Conservation (phyloP, 2,797 vertebrate species). For the Graptemys geographica region DNA sequence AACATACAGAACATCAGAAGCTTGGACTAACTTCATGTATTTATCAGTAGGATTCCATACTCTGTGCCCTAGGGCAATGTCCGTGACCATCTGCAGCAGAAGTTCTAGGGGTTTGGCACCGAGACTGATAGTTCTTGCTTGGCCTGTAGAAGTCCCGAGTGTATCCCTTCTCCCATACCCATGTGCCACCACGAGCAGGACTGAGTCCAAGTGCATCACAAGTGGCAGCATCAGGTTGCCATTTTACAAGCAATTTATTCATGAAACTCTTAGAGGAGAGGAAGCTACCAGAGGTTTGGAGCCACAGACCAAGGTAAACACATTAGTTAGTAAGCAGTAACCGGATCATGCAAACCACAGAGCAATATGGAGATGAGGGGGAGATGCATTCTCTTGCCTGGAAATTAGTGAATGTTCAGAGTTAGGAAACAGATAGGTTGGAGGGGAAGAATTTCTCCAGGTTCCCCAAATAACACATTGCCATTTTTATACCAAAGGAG, state of each 20-base stretch:
- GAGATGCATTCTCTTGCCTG: not conserved
- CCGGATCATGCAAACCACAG: not conserved
- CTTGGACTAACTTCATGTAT: not conserved
- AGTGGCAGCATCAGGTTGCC: not conserved
- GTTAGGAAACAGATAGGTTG: not conserved
- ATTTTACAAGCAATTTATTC: not conserved
- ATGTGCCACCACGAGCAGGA: not conserved
- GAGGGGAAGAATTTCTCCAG: not conserved
- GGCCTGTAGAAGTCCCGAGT: not conserved
- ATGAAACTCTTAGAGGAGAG: not conserved
- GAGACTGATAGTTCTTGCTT: not conserved
- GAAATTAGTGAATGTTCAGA: not conserved
- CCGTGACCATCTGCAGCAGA: not conserved
- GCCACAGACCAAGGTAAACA: not conserved
- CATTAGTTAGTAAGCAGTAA: not conserved
- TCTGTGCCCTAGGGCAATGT: not conserved
- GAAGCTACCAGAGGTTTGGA: not conserved
- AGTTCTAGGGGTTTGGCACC: not conserved
- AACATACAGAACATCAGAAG: rapidly evolving
- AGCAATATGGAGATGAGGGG: rapidly evolving
- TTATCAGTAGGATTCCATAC: not conserved
- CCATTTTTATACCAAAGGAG: not conserved
- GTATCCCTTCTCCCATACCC: not conserved
- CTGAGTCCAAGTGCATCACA: not conserved
- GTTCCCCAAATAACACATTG: not conserved